Evolutionary conservation across 2,113 vertebrate genomes (phyloP).

Genomic region (Platycercus adscitus): DNA sequence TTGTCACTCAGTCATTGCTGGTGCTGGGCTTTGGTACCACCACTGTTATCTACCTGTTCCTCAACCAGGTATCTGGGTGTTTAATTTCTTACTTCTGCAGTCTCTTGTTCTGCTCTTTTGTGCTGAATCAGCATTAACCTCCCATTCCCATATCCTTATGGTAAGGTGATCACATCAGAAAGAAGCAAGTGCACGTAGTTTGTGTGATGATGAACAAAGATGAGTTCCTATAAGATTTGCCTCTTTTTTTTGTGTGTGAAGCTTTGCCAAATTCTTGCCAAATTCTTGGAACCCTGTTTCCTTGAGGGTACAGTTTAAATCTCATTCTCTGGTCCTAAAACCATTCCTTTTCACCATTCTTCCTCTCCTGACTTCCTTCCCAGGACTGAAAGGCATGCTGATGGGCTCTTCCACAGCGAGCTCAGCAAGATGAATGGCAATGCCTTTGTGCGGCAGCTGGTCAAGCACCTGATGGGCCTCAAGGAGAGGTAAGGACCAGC

Average conservation of each 20-base stretch:
- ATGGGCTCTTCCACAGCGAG: slow-evolving; percentile 75
- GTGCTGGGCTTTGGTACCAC: background rate
- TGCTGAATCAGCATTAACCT: background rate
- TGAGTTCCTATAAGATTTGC: background rate
- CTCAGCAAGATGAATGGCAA: slow-evolving; percentile 74
- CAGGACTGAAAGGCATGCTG: slow-evolving; percentile 68
- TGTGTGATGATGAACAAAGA: background rate
- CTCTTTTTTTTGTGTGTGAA: background rate
- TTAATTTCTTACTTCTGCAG: background rate
- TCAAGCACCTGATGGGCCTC: slow-evolving; percentile 58
- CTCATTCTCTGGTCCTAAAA: background rate
- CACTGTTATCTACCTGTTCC: background rate
- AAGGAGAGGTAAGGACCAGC: slow-evolving; percentile 52
- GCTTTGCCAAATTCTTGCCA: background rate
- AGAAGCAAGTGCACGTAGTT: background rate
- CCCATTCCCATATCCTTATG: background rate
- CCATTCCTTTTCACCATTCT: background rate
- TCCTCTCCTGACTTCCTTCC: rapidly evolving
- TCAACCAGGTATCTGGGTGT: background rate
- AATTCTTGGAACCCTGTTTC: background rate
- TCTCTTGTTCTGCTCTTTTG: background rate
- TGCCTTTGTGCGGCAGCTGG: slow-evolving; percentile 57
- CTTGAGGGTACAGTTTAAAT: background rate
- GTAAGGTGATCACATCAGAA: background rate
- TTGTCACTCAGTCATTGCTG: background rate